Evolutionary conservation across 2,797 vertebrate species (phyloP), one percentile per base, ranked within the genome.

Genomic region (Anniella stebbinsi): DNA sequence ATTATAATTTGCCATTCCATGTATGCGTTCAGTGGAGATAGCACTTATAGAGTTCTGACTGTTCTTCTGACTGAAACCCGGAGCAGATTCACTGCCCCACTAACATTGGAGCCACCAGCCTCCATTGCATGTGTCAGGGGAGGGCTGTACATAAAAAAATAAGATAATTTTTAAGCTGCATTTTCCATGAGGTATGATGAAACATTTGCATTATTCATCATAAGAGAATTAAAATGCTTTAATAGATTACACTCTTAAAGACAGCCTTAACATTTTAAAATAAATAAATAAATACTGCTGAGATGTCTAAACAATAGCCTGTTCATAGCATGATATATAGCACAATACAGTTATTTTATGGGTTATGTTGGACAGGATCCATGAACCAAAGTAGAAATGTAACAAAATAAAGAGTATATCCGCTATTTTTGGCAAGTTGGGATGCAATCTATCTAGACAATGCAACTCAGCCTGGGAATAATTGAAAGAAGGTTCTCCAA

Each of bases 111-210:
- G n/a, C n/a, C n/a, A 45, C 45, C 45, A 45, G 45, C 45, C 6
- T 45, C 45, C 45, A 45, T 45, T 77, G 75, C 9, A 45, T 3
- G 15, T 45, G 45, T 45, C 45, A 45, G 45, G 45, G 45, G 3
- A 45, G 45, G 38, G 4, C 17, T 45, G 45, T 45, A 45, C 45
- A 1, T 67, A 84, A 84, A 84, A 84, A 84, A 66, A 82, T 28
- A 63, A 66, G 8, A 69, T 66, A 21, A 23, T 70, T 84, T 84
- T 51, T 70, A 54, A 60, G 51, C 15, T 41, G 51, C 82, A 69
- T 86, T 86, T 76, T 88, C 83, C 72, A 84, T 81, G 69, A 82
- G 28, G 33, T 75, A 48, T 60, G 72, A 48, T 60, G 72, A 38
- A 76, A 45, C 80, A 51, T 51, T 84, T 84, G 23, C n/a, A 84